phyloP scores from a whole-genome alignment of 2,888 invertebrate genomes.

The Anthrax anthrax region DNA sequence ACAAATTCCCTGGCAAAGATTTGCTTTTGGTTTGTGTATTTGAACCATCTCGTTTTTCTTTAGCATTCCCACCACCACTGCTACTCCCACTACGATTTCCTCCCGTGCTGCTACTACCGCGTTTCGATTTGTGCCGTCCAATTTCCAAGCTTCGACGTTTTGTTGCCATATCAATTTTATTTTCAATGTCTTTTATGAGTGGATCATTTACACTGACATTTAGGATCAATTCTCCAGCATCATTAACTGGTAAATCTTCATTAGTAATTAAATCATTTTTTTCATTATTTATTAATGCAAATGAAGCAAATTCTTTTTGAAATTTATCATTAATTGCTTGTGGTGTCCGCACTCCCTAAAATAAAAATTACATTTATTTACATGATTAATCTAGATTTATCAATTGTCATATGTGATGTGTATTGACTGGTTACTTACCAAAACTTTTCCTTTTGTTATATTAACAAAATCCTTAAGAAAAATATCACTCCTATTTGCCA shows the following conservation, averaged over 20 bases:
- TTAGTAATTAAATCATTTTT: not conserved
- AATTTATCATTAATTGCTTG: conserved; percentile 2
- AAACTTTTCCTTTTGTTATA: conserved; percentile 5
- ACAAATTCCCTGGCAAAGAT: no score
- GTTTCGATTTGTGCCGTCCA: not conserved
- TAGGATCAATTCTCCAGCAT: conserved; percentile 17
- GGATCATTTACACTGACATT: conserved; percentile 20
- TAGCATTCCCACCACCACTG: no score
- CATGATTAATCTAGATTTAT: no score
- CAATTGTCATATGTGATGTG: no score
- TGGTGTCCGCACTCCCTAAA: not conserved
- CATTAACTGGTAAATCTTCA: not conserved
- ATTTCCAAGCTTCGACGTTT: conserved; percentile 9
- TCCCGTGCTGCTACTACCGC: no score
- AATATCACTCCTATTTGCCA: conserved; percentile 10
- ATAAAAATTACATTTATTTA: not conserved
- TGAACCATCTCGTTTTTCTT: no score
- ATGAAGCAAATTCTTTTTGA: conserved; percentile 9
- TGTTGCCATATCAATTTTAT: conserved; percentile 16
- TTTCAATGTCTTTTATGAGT: conserved; percentile 17
- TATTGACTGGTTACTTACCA: no score
- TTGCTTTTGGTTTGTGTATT: not conserved
- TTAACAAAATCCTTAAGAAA: conserved; percentile 9
- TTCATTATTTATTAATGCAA: conserved; percentile 4
- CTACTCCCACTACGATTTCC: no score